phyloP scores from a whole-genome alignment of 2,888 invertebrate species.

The Cistogaster globosa region DNA sequence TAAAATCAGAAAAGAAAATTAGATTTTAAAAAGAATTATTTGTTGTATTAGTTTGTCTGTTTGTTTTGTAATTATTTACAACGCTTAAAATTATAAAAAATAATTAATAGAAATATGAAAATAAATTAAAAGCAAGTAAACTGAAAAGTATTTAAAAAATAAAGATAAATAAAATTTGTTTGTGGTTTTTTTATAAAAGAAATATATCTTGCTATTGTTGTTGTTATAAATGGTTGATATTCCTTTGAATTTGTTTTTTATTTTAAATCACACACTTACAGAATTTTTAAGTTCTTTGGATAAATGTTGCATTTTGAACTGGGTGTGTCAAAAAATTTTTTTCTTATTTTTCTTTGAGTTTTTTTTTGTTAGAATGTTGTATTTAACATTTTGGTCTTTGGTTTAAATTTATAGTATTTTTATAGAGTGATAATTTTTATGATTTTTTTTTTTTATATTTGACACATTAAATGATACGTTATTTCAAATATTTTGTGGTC shows the following conservation, averaged over 20 bases:
- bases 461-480: not conserved
- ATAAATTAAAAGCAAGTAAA: constrained; percentile 10
- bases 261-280: not conserved
- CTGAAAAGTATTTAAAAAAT: not conserved
- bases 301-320: constrained; percentile 81
- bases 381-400: constrained; percentile 38
- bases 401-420: not conserved
- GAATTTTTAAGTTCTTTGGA: constrained; percentile 56
- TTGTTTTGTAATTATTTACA: constrained; percentile 14
- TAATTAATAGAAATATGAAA: not conserved
- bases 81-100: constrained; percentile 10
- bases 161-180: constrained; percentile 2
- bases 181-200: constrained; percentile 10
- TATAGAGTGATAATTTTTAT: not conserved
- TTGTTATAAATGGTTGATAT: constrained; percentile 50
- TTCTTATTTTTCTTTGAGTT: constrained; percentile 63
- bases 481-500: not conserved
- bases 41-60: constrained; percentile 60
- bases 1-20: constrained; percentile 74
- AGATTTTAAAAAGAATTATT: constrained; percentile 74
- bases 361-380: constrained; percentile 60
- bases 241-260: constrained; percentile 22
- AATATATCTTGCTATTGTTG: constrained; percentile 58
- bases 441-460: not conserved
- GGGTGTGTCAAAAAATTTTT: constrained; percentile 78